Evolutionary conservation across 2,888 invertebrate genomes (phyloP).

Genomic region (Trissonchulus sp.): DNA sequence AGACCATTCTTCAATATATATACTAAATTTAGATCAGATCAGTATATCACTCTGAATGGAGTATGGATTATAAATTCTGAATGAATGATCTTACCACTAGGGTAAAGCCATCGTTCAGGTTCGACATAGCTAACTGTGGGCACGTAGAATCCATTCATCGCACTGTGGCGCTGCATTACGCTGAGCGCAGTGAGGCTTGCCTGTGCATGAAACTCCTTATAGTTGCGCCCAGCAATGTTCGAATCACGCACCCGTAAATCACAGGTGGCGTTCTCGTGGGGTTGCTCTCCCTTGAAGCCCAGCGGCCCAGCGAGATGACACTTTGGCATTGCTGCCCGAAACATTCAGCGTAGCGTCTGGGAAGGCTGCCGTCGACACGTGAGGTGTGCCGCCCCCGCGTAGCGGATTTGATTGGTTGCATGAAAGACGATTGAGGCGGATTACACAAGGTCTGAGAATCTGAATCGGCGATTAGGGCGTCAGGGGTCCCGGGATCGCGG

Average conservation of each 20-base stretch:
- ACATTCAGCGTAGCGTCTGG: neutral
- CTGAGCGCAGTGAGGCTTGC: neutral
- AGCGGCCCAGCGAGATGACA: neutral
- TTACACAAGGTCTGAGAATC: neutral
- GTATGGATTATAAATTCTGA: too few species aligned
- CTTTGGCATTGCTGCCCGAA: neutral
- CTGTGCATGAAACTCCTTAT: neutral
- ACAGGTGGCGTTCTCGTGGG: neutral
- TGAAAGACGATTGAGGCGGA: neutral
- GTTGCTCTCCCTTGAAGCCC: neutral
- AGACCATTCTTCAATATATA: too few species aligned
- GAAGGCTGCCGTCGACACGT: neutral
- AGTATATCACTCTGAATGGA: too few species aligned
- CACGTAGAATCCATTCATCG: neutral
- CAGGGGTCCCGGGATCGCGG: neutral
- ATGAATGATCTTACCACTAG: neutral
- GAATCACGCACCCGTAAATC: neutral
- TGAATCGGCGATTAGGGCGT: neutral
- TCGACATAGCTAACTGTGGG: neutral
- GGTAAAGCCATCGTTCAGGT: neutral
- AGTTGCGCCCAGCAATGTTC: neutral
- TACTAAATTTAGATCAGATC: too few species aligned
- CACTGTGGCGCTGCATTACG: neutral
- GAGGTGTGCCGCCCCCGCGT: neutral
- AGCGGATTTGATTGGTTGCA: neutral